These are phyloP conservation scores for Eupeodes luniger DNA, from an alignment of 2,888 invertebrate genomes.

Conservation along the genomic window DNA sequence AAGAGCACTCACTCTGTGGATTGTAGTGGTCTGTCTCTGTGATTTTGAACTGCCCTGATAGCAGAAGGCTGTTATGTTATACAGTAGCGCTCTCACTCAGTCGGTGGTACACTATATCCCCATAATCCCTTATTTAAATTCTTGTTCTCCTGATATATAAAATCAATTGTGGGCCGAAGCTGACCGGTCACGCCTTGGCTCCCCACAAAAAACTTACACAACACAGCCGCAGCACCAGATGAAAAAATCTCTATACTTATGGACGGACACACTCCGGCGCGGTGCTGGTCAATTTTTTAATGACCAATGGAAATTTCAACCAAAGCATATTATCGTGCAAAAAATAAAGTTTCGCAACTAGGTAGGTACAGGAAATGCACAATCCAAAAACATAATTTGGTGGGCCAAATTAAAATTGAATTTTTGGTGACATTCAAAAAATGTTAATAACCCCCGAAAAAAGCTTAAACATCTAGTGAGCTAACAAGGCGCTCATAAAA, in stretches of 20 bases:
- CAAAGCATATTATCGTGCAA: neutral
- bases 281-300: conserved; percentile 8
- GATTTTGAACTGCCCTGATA: too few species aligned
- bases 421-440: conserved; percentile 47
- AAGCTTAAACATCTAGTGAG: conserved; percentile 83
- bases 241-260: conserved; percentile 22
- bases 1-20: neutral
- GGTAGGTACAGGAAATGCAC: neutral
- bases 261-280: conserved; percentile 1
- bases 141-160: conserved; percentile 82
- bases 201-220: conserved; percentile 40
- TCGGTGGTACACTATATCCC: conserved; percentile 27
- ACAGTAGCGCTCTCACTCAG: neutral
- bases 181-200: conserved; percentile 79
- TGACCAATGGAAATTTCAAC: conserved; percentile 26
- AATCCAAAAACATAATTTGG: neutral
- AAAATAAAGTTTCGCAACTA: conserved; percentile 20
- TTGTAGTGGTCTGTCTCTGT: neutral
- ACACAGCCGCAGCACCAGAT: neutral
- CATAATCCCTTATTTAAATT: conserved; percentile 61
- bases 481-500: conserved; percentile 81
- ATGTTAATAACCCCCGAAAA: conserved; percentile 80
- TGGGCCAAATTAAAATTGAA: conserved; percentile 32
- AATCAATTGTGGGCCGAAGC: conserved; percentile 84
- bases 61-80: neutral